Conservation (phyloP, 2,888 invertebrate species). For the Lithosia quadra region DNA sequence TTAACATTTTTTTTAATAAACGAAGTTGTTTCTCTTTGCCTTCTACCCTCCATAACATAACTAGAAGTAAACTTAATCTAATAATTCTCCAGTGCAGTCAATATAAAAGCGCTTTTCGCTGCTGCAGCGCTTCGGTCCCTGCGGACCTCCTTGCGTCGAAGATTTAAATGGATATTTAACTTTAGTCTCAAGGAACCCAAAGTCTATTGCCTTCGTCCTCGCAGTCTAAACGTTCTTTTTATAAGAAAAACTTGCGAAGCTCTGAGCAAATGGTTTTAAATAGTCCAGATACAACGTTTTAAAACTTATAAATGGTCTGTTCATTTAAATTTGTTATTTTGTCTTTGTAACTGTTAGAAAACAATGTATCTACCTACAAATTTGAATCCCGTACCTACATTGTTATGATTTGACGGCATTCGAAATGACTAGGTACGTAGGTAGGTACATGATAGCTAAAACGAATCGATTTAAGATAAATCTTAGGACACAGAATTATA, state of each 20-base stretch:
- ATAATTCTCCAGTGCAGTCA: slow-evolving; percentile 56
- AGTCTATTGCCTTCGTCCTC: slow-evolving; percentile 81
- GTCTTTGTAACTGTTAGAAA: slow-evolving; percentile 21
- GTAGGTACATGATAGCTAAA: no score
- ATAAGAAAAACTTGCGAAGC: slow-evolving; percentile 73
- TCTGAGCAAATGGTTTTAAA: slow-evolving; percentile 83
- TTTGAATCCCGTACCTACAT: no score
- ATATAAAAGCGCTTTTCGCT: slow-evolving; percentile 57
- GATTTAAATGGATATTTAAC: slow-evolving; percentile 87
- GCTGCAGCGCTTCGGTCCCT: slow-evolving; percentile 78
- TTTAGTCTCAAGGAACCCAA: slow-evolving; percentile 83
- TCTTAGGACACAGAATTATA: no score
- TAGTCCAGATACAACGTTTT: slow-evolving; percentile 65
- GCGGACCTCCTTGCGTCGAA: slow-evolving; percentile 71
- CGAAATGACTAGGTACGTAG: no score
- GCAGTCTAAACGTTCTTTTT: slow-evolving; percentile 65
- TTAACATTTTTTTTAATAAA: not conserved
- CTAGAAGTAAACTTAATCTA: slow-evolving; percentile 34
- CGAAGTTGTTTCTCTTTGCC: not conserved
- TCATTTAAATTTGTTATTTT: slow-evolving; percentile 53
- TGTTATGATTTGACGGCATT: no score
- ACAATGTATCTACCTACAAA: no score
- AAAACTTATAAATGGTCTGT: slow-evolving; percentile 51
- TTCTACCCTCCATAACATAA: slow-evolving; percentile 10
- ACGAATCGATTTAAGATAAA: no score